A percentile compares a stretch with the other conserved stretches of the same genome.
Conservation (phyloP, 2,113 vertebrate species). For the Psilopsiagon aymara region DNA sequence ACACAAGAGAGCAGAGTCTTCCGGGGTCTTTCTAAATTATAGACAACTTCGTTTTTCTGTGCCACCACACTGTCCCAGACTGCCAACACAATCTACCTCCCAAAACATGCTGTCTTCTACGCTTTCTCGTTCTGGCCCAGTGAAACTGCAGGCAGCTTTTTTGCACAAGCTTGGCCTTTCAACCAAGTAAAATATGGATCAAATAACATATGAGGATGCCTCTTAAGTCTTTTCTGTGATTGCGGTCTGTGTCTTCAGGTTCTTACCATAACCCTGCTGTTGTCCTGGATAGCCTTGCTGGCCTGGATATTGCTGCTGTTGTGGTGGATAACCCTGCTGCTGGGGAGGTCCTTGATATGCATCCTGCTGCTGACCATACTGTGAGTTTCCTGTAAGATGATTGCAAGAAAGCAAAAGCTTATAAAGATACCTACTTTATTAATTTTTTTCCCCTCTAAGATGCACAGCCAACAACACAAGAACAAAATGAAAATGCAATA, state of each 20-base stretch:
- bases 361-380: slow-evolving; percentile 95
- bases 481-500: slow-evolving; percentile 79
- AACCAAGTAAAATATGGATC: neutral
- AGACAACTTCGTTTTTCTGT: neutral
- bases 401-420: slow-evolving; percentile 56
- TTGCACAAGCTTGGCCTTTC: neutral
- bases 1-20: neutral
- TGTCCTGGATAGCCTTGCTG: slow-evolving; percentile 91
- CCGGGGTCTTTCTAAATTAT: neutral
- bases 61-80: neutral
- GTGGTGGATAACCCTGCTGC: slow-evolving; percentile 92
- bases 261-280: slow-evolving; percentile 95
- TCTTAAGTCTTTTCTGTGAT: neutral
- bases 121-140: neutral
- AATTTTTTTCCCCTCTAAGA: slow-evolving; percentile 56
- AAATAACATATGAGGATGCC: neutral
- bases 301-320: slow-evolving; percentile 85
- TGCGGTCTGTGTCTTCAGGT: neutral
- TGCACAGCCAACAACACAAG: slow-evolving; percentile 81
- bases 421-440: slow-evolving; percentile 38
- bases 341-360: slow-evolving; percentile 96
- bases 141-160: neutral
- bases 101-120: neutral
- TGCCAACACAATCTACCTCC: neutral
- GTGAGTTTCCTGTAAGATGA: slow-evolving; percentile 87